Evolutionary conservation across 2,113 vertebrate genomes (phyloP).

Genomic region (Mesocricetus auratus): DNA sequence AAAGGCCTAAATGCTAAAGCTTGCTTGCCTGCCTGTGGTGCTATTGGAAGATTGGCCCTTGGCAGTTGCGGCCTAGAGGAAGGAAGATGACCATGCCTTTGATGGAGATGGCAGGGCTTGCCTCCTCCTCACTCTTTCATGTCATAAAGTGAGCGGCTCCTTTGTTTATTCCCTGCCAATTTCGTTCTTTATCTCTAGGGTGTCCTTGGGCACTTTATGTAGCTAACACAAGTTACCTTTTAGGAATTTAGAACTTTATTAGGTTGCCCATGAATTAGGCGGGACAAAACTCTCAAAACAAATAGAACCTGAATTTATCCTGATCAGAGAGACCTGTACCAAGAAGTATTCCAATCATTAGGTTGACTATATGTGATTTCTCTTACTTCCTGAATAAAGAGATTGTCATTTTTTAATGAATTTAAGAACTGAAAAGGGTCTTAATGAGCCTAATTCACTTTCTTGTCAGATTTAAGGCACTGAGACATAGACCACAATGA

Average conservation of each 20-base stretch:
- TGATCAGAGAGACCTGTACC: neutral
- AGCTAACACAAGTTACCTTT: neutral
- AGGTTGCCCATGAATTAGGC: neutral
- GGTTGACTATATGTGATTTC: neutral
- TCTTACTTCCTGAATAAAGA: neutral
- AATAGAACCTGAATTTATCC: slow-evolving; percentile 24
- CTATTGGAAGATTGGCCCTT: neutral
- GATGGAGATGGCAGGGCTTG: neutral
- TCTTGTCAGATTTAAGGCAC: neutral
- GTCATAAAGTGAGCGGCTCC: neutral
- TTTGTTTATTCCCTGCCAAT: neutral
- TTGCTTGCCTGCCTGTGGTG: too few species aligned
- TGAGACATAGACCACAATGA: neutral
- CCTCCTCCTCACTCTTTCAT: too few species aligned
- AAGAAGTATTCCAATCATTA: neutral
- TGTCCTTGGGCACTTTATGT: neutral
- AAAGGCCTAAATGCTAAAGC: neutral
- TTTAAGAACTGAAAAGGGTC: neutral
- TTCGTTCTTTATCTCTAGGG: neutral
- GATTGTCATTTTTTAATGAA: neutral
- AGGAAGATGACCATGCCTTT: neutral
- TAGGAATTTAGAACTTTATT: slow-evolving; percentile 26
- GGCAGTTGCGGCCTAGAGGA: neutral
- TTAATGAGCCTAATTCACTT: neutral
- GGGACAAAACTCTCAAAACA: neutral